A percentile compares a stretch with the other conserved stretches of the same genome.
These are phyloP conservation scores for Girardinus metallicus DNA, from an alignment of 2,797 vertebrate genomes.

Conservation along the genomic window DNA sequence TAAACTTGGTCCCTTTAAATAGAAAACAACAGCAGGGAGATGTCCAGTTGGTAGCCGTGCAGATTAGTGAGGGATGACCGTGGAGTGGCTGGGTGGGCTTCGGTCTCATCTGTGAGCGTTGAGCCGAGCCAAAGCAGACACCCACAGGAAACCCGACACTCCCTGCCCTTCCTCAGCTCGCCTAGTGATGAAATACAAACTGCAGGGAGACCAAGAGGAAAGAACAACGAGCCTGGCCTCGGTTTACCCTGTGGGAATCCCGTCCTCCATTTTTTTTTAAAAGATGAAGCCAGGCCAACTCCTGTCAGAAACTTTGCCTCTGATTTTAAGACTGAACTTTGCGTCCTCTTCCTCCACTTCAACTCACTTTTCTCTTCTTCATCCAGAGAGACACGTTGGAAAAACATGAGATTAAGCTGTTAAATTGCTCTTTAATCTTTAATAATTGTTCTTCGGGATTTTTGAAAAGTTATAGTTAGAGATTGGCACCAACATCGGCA, in stretches of 20 bases:
- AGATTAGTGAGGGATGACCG: neutral
- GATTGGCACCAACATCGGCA: too few species aligned
- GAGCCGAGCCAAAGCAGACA: constrained; percentile 45
- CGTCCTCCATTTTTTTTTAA: neutral
- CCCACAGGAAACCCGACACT: constrained; percentile 58
- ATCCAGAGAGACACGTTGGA: neutral
- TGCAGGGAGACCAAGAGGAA: constrained; percentile 27
- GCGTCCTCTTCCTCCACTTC: neutral
- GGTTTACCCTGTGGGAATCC: neutral
- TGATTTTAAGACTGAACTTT: neutral
- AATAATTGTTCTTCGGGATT: too few species aligned
- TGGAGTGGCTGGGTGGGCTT: constrained; percentile 36
- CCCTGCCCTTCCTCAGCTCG: constrained; percentile 51
- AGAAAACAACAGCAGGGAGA: neutral
- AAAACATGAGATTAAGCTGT: too few species aligned
- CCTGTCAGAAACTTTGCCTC: constrained; percentile 7
- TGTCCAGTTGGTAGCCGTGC: too few species aligned
- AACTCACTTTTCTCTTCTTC: neutral
- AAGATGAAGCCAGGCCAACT: neutral
- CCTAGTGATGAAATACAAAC: constrained; percentile 57
- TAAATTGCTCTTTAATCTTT: too few species aligned
- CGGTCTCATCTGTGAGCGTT: constrained; percentile 40
- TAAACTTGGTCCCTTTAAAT: neutral
- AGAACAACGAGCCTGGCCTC: neutral
- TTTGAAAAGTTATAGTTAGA: too few species aligned